Evolutionary conservation across 2,797 vertebrate species (phyloP).

Genomic region (Choloepus didactylus): DNA sequence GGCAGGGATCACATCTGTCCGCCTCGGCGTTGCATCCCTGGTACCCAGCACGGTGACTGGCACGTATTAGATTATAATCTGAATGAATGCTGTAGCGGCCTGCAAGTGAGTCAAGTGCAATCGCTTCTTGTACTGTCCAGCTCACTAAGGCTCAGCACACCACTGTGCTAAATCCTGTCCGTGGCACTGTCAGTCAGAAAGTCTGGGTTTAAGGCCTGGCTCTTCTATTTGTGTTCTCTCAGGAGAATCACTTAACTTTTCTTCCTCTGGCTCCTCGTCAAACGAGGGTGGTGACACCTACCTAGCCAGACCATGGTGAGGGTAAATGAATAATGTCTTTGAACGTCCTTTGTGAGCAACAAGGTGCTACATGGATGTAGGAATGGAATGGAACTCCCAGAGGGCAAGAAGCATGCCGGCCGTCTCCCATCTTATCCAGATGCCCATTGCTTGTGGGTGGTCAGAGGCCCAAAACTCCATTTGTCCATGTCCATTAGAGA

Average conservation of each 20-base stretch:
- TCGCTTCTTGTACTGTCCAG: background rate
- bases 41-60: background rate
- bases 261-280: background rate
- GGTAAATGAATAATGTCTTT: background rate
- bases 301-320: fast-evolving
- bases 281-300: background rate
- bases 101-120: background rate
- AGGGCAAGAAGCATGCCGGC: background rate
- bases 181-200: background rate
- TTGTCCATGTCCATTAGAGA: background rate
- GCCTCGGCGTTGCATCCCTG: background rate
- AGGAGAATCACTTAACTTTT: background rate
- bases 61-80: too few relatives aligned
- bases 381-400: background rate
- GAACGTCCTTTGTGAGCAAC: background rate
- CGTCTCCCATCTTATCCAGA: background rate
- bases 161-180: background rate
- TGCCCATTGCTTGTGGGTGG: background rate
- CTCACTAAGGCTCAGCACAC: background rate
- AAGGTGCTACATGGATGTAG: background rate
- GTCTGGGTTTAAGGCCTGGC: background rate
- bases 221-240: background rate
- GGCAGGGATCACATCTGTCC: background rate
- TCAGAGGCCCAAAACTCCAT: background rate
- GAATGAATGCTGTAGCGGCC: background rate